These are phyloP conservation scores for Micropoecilia bifurca DNA, from an alignment of 2,797 vertebrate species.

Conservation along the genomic window DNA sequence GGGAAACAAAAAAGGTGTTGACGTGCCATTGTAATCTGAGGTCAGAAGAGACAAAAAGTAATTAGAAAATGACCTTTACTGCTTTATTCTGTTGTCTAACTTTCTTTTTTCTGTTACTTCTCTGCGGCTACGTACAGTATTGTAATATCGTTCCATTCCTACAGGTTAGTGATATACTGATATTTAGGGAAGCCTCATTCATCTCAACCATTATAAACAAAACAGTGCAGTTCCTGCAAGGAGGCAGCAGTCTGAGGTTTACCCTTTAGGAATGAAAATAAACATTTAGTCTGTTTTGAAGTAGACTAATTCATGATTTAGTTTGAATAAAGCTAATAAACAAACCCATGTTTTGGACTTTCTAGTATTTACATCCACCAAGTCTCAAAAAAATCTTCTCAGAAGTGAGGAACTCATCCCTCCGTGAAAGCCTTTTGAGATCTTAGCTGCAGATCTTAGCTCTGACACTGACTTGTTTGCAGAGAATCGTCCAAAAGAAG, in stretches of 20 bases:
- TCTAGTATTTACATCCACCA: not conserved
- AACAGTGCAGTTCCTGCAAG: not conserved
- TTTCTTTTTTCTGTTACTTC: constrained; percentile 4
- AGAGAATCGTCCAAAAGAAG: not conserved
- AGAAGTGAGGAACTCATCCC: not conserved
- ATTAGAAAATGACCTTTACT: not conserved
- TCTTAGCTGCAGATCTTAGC: not conserved
- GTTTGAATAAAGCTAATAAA: constrained; percentile 5
- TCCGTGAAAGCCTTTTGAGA: not conserved
- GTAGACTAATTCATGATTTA: not conserved
- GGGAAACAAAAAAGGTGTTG: constrained; percentile 11
- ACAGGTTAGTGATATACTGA: not conserved
- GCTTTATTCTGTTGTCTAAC: constrained; percentile 6
- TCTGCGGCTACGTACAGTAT: not conserved
- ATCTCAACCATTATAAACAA: constrained; percentile 5
- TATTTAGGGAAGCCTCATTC: not conserved
- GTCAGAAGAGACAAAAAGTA: not conserved
- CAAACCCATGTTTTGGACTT: not conserved
- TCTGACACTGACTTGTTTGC: not conserved
- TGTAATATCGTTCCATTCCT: not conserved
- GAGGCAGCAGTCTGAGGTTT: not conserved
- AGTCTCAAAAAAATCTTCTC: not conserved
- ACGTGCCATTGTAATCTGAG: constrained; percentile 8
- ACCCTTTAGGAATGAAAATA: not conserved
- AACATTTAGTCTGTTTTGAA: not conserved